Evolutionary conservation across 2,888 invertebrate genomes (phyloP).

Genomic region (Drosophila pegasa): DNA sequence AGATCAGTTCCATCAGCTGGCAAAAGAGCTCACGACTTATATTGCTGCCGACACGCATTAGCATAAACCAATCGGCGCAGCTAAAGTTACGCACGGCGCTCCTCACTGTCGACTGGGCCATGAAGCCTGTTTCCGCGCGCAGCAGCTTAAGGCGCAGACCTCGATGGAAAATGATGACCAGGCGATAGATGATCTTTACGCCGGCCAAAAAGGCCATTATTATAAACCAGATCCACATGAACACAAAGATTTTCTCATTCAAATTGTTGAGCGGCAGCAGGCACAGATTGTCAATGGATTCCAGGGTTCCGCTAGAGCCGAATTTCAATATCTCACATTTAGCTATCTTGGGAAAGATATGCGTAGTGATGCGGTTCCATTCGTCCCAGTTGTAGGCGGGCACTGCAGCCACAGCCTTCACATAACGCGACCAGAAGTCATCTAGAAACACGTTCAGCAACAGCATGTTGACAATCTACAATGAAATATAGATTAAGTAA

Average conservation of each 20-base stretch:
- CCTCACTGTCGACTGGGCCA: conserved; percentile 64
- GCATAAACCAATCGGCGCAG: conserved; percentile 92
- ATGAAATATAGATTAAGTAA: neutral
- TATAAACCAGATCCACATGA: conserved; percentile 91
- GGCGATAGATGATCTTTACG: conserved; percentile 88
- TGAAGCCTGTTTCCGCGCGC: conserved; percentile 69
- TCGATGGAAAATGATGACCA: conserved; percentile 86
- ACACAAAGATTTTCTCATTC: conserved; percentile 91
- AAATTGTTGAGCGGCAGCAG: conserved; percentile 91
- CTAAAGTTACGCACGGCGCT: conserved; percentile 74
- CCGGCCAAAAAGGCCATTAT: conserved; percentile 87
- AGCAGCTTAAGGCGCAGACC: conserved; percentile 76
- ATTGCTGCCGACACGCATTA: conserved; percentile 91
- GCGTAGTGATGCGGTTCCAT: conserved; percentile 82
- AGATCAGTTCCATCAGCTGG: conserved; percentile 87
- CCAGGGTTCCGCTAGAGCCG: conserved; percentile 92
- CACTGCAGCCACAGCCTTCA: conserved; percentile 77
- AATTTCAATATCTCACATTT: conserved; percentile 95
- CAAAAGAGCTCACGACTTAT: conserved; percentile 89
- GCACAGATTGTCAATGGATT: conserved; percentile 91
- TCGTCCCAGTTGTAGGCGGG: conserved; percentile 75
- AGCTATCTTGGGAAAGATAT: conserved; percentile 88
- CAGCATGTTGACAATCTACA: conserved; percentile 79
- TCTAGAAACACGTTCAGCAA: conserved; percentile 81
- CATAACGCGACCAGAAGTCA: conserved; percentile 82